A percentile compares a stretch with the other conserved stretches of the same genome.
Evolutionary conservation across 2,888 invertebrate genomes (phyloP).

Genomic region (Drosophila niveifrons): DNA sequence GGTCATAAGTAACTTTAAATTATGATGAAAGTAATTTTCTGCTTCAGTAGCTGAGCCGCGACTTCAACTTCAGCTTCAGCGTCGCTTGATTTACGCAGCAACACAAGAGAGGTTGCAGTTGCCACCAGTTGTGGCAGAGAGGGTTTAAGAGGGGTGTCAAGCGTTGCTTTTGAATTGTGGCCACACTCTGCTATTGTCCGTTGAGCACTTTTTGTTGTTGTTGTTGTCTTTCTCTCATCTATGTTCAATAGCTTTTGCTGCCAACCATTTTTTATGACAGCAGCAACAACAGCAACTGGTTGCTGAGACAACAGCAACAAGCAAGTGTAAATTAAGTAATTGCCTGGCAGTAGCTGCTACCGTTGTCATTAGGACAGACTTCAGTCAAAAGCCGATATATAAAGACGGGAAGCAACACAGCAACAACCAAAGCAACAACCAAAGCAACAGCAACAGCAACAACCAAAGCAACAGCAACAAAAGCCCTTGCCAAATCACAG

Average conservation of each 20-base stretch:
- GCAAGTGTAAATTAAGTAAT: conserved; percentile 77
- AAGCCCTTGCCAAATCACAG: conserved; percentile 2
- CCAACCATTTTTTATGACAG: conserved; percentile 49
- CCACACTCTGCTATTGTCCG: conserved; percentile 63
- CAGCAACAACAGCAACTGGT: conserved; percentile 34
- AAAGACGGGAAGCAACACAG: conserved; percentile 37
- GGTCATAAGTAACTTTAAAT: conserved; percentile 81
- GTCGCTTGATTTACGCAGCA: conserved; percentile 65
- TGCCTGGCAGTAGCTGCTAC: conserved; percentile 73
- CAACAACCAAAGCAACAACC: conserved; percentile 9
- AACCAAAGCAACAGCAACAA: background rate
- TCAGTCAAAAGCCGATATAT: conserved; percentile 59
- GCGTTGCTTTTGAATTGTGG: conserved; percentile 61
- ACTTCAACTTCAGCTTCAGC: conserved; percentile 40
- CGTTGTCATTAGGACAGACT: conserved; percentile 75
- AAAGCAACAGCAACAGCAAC: conserved; percentile 9
- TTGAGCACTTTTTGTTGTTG: conserved; percentile 22
- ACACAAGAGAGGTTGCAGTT: conserved; percentile 16
- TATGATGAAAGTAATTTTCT: conserved; percentile 84
- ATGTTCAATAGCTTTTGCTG: conserved; percentile 54
- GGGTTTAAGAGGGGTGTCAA: background rate
- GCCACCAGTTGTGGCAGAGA: background rate
- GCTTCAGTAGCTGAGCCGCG: conserved; percentile 80
- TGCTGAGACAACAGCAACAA: conserved; percentile 25
- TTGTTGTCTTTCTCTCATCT: conserved; percentile 15